A percentile compares a stretch with the other conserved stretches of the same genome.
Evolutionary conservation across 2,797 vertebrate genomes (phyloP).

Genomic region (Hyperoplus immaculatus): DNA sequence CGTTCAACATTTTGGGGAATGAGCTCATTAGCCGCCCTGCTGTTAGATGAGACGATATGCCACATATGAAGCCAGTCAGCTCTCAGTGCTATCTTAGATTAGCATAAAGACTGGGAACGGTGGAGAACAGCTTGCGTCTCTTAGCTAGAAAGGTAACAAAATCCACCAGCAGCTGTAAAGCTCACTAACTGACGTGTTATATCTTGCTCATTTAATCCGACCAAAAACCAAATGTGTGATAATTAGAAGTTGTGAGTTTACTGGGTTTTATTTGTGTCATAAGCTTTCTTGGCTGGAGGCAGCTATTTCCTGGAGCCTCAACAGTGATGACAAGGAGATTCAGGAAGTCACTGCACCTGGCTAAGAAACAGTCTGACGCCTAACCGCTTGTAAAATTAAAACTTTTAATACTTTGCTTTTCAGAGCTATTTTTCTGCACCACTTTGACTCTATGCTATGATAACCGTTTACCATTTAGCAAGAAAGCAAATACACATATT

Average conservation of each 20-base stretch:
- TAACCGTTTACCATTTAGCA: background rate
- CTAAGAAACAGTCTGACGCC: background rate
- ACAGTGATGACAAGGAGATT: background rate
- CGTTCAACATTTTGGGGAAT: background rate
- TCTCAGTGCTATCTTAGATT: background rate
- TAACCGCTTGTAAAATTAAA: background rate
- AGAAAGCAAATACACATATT: background rate
- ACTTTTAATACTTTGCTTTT: background rate
- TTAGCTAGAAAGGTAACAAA: background rate
- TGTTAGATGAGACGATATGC: background rate
- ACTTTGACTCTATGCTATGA: background rate
- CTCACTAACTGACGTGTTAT: background rate
- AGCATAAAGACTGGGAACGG: background rate
- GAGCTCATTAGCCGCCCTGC: background rate
- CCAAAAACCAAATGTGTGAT: background rate
- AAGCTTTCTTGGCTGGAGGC: background rate
- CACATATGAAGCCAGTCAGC: background rate
- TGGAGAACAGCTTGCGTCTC: background rate
- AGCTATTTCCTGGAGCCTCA: slow-evolving; percentile 5
- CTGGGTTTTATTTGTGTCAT: background rate
- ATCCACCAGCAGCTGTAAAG: background rate
- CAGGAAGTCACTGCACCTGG: background rate
- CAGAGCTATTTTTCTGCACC: background rate
- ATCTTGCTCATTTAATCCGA: background rate
- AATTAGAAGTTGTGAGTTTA: background rate